phyloP scores from a whole-genome alignment of 2,113 vertebrate genomes.

The Sorex araneus region DNA sequence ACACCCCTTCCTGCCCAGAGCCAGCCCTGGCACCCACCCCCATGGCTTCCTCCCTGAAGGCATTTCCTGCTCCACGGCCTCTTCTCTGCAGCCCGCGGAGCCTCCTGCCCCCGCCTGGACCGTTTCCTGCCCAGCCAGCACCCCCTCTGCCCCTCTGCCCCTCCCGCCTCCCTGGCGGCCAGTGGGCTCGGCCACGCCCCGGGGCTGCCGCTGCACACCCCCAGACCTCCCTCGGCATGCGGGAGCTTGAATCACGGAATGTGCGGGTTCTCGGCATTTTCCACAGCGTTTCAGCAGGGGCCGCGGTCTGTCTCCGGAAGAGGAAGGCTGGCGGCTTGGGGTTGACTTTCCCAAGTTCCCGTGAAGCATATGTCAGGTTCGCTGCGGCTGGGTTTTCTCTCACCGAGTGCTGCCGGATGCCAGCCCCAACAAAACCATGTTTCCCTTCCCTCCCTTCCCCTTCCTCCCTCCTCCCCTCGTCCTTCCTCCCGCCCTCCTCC shows the following conservation, averaged over 20 bases:
- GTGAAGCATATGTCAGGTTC: no score
- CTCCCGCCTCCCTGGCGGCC: neutral
- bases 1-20: neutral
- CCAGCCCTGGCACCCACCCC: no score
- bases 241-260: neutral
- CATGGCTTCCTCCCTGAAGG: neutral
- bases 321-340: no score
- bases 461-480: neutral
- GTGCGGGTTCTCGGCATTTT: no score
- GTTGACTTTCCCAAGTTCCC: no score
- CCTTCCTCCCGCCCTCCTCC: neutral
- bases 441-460: neutral
- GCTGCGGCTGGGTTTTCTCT: no score
- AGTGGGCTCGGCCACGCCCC: no score
- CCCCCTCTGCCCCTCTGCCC: neutral
- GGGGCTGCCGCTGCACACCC: neutral
- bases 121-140: neutral
- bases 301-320: no score
- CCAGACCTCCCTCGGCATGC: neutral
- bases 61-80: neutral
- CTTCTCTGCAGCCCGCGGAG: neutral
- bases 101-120: no score
- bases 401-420: no score
- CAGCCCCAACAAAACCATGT: no score
- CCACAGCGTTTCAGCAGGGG: no score